A percentile compares a stretch with the other conserved stretches of the same genome.
Evolutionary conservation across 2,888 invertebrate genomes (phyloP).

Genomic region (Melangyna quadrimaculata): DNA sequence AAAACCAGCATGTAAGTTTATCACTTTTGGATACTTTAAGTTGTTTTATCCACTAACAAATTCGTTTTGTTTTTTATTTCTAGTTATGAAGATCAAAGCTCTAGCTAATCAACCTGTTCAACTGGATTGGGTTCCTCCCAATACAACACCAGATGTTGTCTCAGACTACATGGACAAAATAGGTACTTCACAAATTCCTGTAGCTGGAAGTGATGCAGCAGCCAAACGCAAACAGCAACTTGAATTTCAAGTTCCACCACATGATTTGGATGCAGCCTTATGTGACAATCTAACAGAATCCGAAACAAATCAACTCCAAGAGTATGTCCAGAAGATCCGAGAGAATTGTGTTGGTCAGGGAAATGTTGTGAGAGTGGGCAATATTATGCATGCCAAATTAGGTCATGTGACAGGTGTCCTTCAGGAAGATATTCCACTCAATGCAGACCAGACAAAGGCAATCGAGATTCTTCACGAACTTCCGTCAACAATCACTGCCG

Average conservation of each 20-base stretch:
- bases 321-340: slow-evolving; percentile 84
- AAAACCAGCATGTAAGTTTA: slow-evolving; percentile 85
- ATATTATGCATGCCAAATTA: slow-evolving; percentile 76
- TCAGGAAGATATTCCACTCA: slow-evolving; percentile 42
- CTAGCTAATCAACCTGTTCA: slow-evolving; percentile 85
- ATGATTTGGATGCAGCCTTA: slow-evolving; percentile 86
- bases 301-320: slow-evolving; percentile 83
- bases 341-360: slow-evolving; percentile 89
- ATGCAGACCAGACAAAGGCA: slow-evolving; percentile 62
- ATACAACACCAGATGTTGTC: slow-evolving; percentile 85
- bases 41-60: not conserved
- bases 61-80: slow-evolving; percentile 1
- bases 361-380: slow-evolving; percentile 85
- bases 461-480: slow-evolving; percentile 73
- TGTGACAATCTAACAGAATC: slow-evolving; percentile 81
- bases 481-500: slow-evolving; percentile 72
- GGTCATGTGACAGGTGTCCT: slow-evolving; percentile 76
- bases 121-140: slow-evolving; percentile 90
- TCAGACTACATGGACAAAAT: slow-evolving; percentile 86
- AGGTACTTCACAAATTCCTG: slow-evolving; percentile 88
- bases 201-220: slow-evolving; percentile 91
- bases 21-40: not conserved
- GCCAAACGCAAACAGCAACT: slow-evolving; percentile 89
- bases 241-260: slow-evolving; percentile 91
- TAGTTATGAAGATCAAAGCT: slow-evolving; percentile 81